Base-by-base conservation (phyloP, 2,888 invertebrate species). In the Bugula neritina region DNA sequence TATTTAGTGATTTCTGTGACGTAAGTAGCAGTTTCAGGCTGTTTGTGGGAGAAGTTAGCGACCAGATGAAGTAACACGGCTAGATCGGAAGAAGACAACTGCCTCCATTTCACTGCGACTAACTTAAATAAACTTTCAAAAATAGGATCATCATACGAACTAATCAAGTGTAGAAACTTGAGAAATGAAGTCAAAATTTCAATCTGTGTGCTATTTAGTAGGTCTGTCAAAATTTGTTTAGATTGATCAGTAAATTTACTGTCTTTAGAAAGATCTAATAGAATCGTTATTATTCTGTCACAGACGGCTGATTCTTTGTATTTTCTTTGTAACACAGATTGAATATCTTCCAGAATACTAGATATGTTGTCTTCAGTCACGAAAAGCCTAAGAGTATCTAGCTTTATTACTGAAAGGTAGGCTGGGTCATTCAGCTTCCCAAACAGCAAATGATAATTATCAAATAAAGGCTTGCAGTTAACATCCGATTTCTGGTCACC, bases 371-470 rank as follows among this genome's bases (percentile, higher is more conserved):
- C 31, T 29, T 2, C 2, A 2, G 31, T 29, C 13, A 63, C n/a
- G 27, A 25, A 63, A 31, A 63, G 63, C 27, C 63, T 63, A 10
- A 63, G 63, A 34, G 31, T 63, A n/a, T 63, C 63, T 10, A 63
- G 31, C 63, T 63, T 63, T 13, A 63, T 10, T 34, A 29, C 13
- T 13, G 63, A 13, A 5, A 63, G 27, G 31, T 63, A n/a, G 17
- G 63, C 10, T 2, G 63, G 29, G 31, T 63, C 63, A 31, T 27
- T 25, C 1, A 13, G 29, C 31, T 63, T 63, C 25, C 27, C 34
- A 13, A 63, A 34, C 17, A 63, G 27, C 5, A 63, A 31, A 27
- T 63, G 63, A 34, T 63, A 63, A 34, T 63, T 63, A n/a, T 63
- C 63, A 31, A 31, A 5, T 13, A 63, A 13, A 34, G 31, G 21